phyloP scores from a whole-genome alignment of 2,888 invertebrate genomes.

The Esperia sulphurella region DNA sequence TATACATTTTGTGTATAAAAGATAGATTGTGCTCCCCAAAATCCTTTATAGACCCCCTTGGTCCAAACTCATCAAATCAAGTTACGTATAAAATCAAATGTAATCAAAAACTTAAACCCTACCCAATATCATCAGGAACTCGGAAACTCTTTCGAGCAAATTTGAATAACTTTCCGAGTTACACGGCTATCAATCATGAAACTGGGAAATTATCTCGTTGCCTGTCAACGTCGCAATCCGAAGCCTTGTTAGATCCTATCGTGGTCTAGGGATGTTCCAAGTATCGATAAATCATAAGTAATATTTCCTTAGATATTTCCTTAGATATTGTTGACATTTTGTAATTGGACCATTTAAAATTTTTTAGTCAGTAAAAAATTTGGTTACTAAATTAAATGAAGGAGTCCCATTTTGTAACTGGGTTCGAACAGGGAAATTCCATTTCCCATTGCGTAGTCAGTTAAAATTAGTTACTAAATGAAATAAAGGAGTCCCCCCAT shows the following conservation, averaged over 20 bases:
- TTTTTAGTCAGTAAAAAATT: too few relatives aligned
- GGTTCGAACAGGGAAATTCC: too few relatives aligned
- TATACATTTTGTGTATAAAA: too few relatives aligned
- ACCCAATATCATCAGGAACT: background rate
- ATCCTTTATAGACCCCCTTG: background rate
- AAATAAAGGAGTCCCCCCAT: too few relatives aligned
- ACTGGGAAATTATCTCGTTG: slow-evolving; percentile 9
- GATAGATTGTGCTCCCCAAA: too few relatives aligned
- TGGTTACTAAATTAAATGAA: too few relatives aligned
- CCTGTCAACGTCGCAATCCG: slow-evolving; percentile 8
- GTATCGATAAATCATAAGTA: background rate
- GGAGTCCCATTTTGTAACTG: too few relatives aligned
- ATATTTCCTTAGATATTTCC: too few relatives aligned
- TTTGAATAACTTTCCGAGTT: slow-evolving; percentile 7
- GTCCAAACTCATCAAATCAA: background rate
- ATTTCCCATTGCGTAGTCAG: too few relatives aligned
- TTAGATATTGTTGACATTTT: too few relatives aligned
- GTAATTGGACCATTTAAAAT: too few relatives aligned
- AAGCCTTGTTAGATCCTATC: slow-evolving; percentile 10
- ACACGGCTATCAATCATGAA: slow-evolving; percentile 9
- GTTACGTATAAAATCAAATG: background rate
- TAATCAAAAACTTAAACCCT: background rate
- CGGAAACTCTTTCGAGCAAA: slow-evolving; percentile 1
- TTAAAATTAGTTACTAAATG: too few relatives aligned
- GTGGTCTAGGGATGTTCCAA: background rate